These are phyloP conservation scores for Drosophila colorata DNA, from an alignment of 2,888 invertebrate species.

Conservation along the genomic window DNA sequence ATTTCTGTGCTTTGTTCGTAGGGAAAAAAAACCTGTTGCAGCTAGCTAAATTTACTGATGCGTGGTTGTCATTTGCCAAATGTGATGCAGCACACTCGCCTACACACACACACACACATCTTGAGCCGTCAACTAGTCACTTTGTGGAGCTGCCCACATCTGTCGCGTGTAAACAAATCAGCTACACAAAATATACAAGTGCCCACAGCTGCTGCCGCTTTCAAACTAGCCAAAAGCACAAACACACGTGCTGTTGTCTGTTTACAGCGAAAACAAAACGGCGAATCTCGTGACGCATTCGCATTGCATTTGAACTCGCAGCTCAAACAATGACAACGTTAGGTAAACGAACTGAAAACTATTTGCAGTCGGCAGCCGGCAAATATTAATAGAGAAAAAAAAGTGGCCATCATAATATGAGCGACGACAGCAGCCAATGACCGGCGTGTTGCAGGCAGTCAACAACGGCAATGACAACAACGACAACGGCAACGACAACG, in stretches of 20 bases:
- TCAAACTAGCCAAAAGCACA: slow-evolving; percentile 26
- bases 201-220: slow-evolving; percentile 27
- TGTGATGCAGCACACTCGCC: slow-evolving; percentile 25
- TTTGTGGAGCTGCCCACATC: slow-evolving; percentile 50
- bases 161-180: slow-evolving; percentile 59
- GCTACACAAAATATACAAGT: slow-evolving; percentile 47
- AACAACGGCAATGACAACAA: background rate
- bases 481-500: slow-evolving; percentile 10
- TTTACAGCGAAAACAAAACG: slow-evolving; percentile 29
- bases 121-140: slow-evolving; percentile 30
- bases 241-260: slow-evolving; percentile 45
- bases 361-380: slow-evolving; percentile 63
- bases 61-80: slow-evolving; percentile 51
- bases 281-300: slow-evolving; percentile 70
- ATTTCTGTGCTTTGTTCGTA: slow-evolving; percentile 21
- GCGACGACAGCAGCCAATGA: slow-evolving; percentile 54
- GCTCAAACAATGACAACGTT: slow-evolving; percentile 64
- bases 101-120: slow-evolving; percentile 3
- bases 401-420: slow-evolving; percentile 58
- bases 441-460: slow-evolving; percentile 26
- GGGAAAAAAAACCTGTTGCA: slow-evolving; percentile 33
- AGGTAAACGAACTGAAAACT: slow-evolving; percentile 76
- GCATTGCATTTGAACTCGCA: slow-evolving; percentile 64
- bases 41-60: slow-evolving; percentile 17
- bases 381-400: slow-evolving; percentile 56